phyloP scores from a whole-genome alignment of 2,797 vertebrate genomes.

The Poeciliopsis presidionis region DNA sequence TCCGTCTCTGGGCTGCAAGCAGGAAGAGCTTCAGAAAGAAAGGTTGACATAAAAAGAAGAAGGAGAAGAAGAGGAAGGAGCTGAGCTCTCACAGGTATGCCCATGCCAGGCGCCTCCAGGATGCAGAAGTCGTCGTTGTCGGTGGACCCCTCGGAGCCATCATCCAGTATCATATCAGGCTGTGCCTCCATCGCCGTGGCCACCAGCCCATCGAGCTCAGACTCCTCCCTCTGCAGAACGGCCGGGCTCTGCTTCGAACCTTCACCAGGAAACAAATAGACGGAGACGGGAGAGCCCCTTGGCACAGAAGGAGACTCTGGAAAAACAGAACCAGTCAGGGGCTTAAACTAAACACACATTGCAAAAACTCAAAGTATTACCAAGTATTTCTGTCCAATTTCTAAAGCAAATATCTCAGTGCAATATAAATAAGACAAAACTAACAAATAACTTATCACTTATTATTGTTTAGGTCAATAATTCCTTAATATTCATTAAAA shows the following conservation, averaged over 20 bases:
- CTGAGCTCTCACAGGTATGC: conserved; percentile 85
- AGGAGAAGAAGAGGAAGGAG: neutral
- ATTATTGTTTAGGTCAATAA: too few species aligned
- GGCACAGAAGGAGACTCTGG: conserved; percentile 74
- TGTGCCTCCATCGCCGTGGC: conserved; percentile 74
- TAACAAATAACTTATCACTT: too few species aligned
- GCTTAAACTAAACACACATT: neutral
- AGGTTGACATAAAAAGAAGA: neutral
- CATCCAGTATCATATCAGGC: conserved; percentile 79
- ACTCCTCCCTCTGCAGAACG: conserved; percentile 61
- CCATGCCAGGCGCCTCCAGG: conserved; percentile 91
- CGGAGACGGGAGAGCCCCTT: conserved; percentile 85
- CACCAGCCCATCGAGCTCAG: conserved; percentile 69
- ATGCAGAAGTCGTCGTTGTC: conserved; percentile 96
- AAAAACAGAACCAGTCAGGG: conserved; percentile 13
- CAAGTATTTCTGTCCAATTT: too few species aligned
- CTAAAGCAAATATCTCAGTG: too few species aligned
- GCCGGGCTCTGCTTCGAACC: conserved; percentile 65
- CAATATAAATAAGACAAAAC: too few species aligned
- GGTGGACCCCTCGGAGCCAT: conserved; percentile 82
- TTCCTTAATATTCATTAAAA: too few species aligned
- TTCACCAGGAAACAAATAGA: conserved; percentile 92
- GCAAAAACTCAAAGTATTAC: too few species aligned
- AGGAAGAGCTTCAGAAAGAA: neutral
- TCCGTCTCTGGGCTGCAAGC: conserved; percentile 85